Evolutionary conservation across 2,888 invertebrate species (phyloP).

Genomic region (Apamea sordens): DNA sequence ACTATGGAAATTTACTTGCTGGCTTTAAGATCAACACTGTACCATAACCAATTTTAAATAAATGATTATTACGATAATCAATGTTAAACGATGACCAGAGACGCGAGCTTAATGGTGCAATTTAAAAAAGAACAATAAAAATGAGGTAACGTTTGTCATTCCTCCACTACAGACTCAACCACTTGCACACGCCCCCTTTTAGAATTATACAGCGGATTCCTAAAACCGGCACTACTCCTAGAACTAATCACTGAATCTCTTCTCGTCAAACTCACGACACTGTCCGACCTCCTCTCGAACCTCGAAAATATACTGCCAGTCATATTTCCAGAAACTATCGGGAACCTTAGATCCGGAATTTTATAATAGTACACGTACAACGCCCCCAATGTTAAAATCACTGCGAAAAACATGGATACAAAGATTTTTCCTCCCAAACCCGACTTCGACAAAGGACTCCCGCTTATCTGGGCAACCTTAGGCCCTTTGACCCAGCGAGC

Average conservation of each 20-base stretch:
- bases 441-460: conserved; percentile 77
- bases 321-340: conserved; percentile 66
- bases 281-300: conserved; percentile 82
- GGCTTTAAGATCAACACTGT: too few relatives aligned
- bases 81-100: too few relatives aligned
- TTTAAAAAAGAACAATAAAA: background rate
- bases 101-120: background rate
- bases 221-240: conserved; percentile 81
- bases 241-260: conserved; percentile 79
- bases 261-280: conserved; percentile 84
- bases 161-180: conserved; percentile 74
- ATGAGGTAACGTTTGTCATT: conserved; percentile 4
- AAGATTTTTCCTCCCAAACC: conserved; percentile 80
- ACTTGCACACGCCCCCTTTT: conserved; percentile 82
- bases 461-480: conserved; percentile 76
- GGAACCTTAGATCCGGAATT: conserved; percentile 71
- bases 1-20: too few relatives aligned
- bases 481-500: conserved; percentile 74
- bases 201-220: conserved; percentile 85
- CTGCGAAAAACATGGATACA: conserved; percentile 81
- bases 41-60: too few relatives aligned
- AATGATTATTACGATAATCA: background rate
- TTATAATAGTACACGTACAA: conserved; percentile 84
- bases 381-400: conserved; percentile 73
- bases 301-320: conserved; percentile 75